Evolutionary conservation across 35 echinoderm and acorn worm species (phyloP), one percentile per base, ranked within the genome.

Genomic region (Strongylocentrotus purpuratus): DNA sequence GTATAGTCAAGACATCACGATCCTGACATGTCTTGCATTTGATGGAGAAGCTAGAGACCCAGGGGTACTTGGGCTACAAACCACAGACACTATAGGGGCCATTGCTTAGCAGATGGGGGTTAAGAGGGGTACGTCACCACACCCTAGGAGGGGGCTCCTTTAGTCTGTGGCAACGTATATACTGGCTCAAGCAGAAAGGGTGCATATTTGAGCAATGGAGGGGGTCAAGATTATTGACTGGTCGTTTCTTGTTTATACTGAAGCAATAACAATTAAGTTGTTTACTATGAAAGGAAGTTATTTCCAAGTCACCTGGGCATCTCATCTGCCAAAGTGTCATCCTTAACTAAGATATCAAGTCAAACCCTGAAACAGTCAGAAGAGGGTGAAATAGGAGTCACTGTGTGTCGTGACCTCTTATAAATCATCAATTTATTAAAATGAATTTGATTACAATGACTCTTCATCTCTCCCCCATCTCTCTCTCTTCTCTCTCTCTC

Each of bases 321-420:
- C 33, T 33, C 45, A 89, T 89, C 87, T 46, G 12, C 28, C 65
- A 46, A 41, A 33, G 45, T 89, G 87, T 89, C 87, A 89, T 31
- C 31, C 87, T 35, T 33, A 89, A 89, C 87, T 33, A 89, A 89
- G 32, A 89, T 13, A 78, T 78, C 65, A 78, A n/a, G 65, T 78
- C 65, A 78, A 89, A 32, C 31, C 12, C 18, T 33, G 12, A 3
- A 45, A 4, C 17, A 59, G 52, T 17, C 10, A 59, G 52, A 59
- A 59, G n/a, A 89, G 87, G 87, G 87, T 89, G 33, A 89, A 89
- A 33, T 89, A 89, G n/a, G 45, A 89, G 87, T 89, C 87, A 89
- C 8, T 31, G 9, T 89, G 87, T 33, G 87, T 89, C 87, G 41
- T 89, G 87, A 45, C 87, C 87, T 17, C 32, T 11, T 89, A 45